Evolutionary conservation across 1,140 invertebrate species (phyloP), one percentile per base, ranked within the genome.

Genomic region (Anadara kagoshimensis): DNA sequence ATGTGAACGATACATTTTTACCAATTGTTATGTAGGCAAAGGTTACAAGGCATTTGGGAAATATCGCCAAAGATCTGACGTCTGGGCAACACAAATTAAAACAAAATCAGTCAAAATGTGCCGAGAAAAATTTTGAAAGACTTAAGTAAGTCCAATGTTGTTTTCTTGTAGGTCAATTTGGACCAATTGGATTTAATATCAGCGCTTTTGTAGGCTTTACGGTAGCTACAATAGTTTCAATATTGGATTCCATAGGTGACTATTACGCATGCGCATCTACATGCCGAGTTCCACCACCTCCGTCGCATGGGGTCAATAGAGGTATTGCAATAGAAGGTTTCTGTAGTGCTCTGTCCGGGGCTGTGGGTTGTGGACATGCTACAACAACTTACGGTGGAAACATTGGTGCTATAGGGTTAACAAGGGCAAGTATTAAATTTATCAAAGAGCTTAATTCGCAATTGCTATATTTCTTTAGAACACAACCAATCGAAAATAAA

Each of bases 291-390:
- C 78, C 81, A n/a, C 73, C 75, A 0, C 84, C 84, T 0, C 84
- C 84, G 4, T 67, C 24, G 0, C 83, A 78, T 59, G 81, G 81
- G 0, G 68, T 86, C 14, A 86, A 86, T 67, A 68, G 84, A 41
- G 95, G 95, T 0, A 94, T 97, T 41, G 94, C 92, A 16, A 93
- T 94, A 0, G 95, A 97, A 89, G 95, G 95, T 0, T 78, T 96
- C 10, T 95, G 95, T 5, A 95, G 94, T 0, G 88, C 96, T 4
- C 85, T 96, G 14, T 94, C 95, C 0, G 95, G 95, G 0, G 88
- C 95, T 0, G 94, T 94, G 92, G 95, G 95, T 5, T 93, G 87
- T 91, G 83, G 94, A 8, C 95, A 95, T 80, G 95, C 95, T 3
- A 95, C 95, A 5, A 96, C 95, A 74, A 96, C 95, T 1, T 96